phyloP scores from a whole-genome alignment of 1,140 invertebrate species.

The Drosophila nebulosa region DNA sequence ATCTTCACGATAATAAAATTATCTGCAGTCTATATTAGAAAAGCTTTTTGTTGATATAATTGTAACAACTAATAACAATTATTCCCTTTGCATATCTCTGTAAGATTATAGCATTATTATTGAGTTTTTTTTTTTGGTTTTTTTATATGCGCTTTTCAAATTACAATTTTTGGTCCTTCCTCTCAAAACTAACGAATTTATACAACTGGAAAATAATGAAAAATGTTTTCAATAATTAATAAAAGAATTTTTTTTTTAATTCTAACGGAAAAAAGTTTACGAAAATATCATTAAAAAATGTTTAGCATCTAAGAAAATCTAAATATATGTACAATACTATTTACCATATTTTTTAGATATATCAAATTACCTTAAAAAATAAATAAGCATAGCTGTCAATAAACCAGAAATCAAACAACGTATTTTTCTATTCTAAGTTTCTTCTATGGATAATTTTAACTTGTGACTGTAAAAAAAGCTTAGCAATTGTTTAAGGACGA shows the following conservation, averaged over 20 bases:
- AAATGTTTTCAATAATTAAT: constrained; percentile 23
- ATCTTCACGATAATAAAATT: not conserved
- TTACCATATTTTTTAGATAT: constrained; percentile 66
- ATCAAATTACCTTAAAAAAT: constrained; percentile 47
- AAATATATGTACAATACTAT: constrained; percentile 16
- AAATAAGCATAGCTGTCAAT: constrained; percentile 64
- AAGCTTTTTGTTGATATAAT: constrained; percentile 11
- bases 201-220: constrained; percentile 24
- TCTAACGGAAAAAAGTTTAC: constrained; percentile 16
- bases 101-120: not conserved
- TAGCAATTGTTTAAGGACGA: constrained; percentile 17
- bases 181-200: constrained; percentile 64
- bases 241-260: constrained; percentile 47
- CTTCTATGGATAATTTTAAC: constrained; percentile 21
- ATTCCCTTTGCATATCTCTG: constrained; percentile 1
- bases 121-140: not conserved
- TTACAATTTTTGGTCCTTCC: not conserved
- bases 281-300: constrained; percentile 50
- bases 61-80: not conserved
- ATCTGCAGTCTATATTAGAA: not conserved
- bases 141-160: not conserved
- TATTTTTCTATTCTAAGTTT: not conserved
- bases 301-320: constrained; percentile 43
- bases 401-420: constrained; percentile 45
- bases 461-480: constrained; percentile 45